These are phyloP conservation scores for Hesperophylax magnus DNA, from an alignment of 1,140 invertebrate species.

Conservation along the genomic window DNA sequence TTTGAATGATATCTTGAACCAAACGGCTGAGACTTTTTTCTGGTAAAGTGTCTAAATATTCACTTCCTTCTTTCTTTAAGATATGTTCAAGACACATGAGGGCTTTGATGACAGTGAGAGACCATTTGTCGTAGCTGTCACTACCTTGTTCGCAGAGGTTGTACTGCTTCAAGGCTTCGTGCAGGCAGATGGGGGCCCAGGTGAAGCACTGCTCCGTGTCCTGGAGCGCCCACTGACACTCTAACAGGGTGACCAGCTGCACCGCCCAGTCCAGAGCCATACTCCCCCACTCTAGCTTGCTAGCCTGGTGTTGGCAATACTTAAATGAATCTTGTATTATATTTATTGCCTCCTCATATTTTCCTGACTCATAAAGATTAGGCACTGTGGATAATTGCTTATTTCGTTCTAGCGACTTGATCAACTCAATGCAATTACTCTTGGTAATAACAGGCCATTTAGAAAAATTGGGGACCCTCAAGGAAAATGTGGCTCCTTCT, in stretches of 20 bases:
- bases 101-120: constrained; percentile 76
- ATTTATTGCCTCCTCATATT: constrained; percentile 75
- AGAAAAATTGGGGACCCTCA: constrained; percentile 64
- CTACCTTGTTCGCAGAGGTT: constrained; percentile 69
- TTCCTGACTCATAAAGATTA: constrained; percentile 73
- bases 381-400: constrained; percentile 69
- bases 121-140: constrained; percentile 75
- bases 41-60: constrained; percentile 70
- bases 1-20: constrained; percentile 82
- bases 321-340: constrained; percentile 79
- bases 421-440: constrained; percentile 61
- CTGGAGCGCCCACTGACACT: constrained; percentile 77
- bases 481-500: constrained; percentile 60
- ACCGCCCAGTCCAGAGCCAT: constrained; percentile 71
- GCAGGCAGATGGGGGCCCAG: constrained; percentile 82
- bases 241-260: constrained; percentile 76
- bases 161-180: constrained; percentile 75
- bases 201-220: constrained; percentile 77
- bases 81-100: constrained; percentile 79
- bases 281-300: constrained; percentile 64
- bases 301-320: constrained; percentile 66
- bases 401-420: constrained; percentile 67
- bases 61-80: constrained; percentile 71
- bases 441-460: constrained; percentile 65
- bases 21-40: constrained; percentile 74